phyloP scores from a whole-genome alignment of 2,888 invertebrate species.

The Tetheella fluctuosa region DNA sequence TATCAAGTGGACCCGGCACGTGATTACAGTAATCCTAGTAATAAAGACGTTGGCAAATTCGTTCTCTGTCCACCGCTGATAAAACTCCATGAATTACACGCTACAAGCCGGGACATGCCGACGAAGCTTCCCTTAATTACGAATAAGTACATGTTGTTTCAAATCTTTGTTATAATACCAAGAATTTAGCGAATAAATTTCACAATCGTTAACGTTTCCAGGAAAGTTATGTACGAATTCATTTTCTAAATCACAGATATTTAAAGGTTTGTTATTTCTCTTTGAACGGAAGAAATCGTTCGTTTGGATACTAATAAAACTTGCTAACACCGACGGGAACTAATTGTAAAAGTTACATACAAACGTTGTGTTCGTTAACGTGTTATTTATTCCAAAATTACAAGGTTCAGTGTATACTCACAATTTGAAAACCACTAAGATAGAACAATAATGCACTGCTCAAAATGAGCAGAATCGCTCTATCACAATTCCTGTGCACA shows the following conservation, averaged over 20 bases:
- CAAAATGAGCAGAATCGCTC: too few relatives aligned
- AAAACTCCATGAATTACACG: conserved; percentile 26
- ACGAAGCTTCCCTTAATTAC: not conserved
- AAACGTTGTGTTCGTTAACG: not conserved
- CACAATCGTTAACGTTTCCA: not conserved
- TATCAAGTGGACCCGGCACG: conserved; percentile 31
- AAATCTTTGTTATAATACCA: not conserved
- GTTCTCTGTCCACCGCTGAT: conserved; percentile 42
- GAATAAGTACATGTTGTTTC: not conserved
- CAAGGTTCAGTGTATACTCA: too few relatives aligned
- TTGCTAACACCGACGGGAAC: not conserved
- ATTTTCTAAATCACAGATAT: too few relatives aligned
- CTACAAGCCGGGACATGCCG: not conserved
- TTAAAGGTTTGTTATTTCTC: not conserved
- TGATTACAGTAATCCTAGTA: conserved; percentile 46
- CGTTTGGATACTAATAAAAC: not conserved
- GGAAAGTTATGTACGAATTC: too few relatives aligned
- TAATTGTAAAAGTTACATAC: not conserved
- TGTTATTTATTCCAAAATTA: too few relatives aligned
- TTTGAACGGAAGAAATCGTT: not conserved
- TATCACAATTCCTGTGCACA: too few relatives aligned
- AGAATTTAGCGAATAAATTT: too few relatives aligned
- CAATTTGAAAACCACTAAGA: too few relatives aligned
- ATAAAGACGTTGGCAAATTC: conserved; percentile 46
- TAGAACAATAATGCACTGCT: too few relatives aligned